These are phyloP conservation scores for Dryadula phaetusa DNA, from an alignment of 2,888 invertebrate species.

Conservation along the genomic window DNA sequence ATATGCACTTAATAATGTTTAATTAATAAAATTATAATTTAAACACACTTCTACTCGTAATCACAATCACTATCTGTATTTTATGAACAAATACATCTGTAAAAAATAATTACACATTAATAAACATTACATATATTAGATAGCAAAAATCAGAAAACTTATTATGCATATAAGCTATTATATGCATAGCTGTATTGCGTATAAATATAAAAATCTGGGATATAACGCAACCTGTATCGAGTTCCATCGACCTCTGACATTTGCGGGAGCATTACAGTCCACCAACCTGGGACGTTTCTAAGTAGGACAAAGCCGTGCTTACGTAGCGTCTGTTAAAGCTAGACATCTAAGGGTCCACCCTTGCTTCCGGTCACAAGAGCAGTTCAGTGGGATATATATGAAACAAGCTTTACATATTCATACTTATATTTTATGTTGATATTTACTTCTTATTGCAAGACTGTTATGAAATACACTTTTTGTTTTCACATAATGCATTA, in stretches of 20 bases:
- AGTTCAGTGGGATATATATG: slow-evolving; percentile 13
- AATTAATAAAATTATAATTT: neutral
- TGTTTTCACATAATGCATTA: neutral
- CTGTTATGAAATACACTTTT: too few species aligned
- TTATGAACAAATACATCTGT: too few species aligned
- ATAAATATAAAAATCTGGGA: neutral
- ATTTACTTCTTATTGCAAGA: too few species aligned
- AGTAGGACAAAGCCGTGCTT: slow-evolving; percentile 53
- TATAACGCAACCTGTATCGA: slow-evolving; percentile 54
- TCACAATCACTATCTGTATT: too few species aligned
- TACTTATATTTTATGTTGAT: too few species aligned
- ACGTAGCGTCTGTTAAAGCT: slow-evolving; percentile 32
- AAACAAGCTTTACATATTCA: neutral
- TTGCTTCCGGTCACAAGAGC: slow-evolving; percentile 19
- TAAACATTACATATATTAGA: too few species aligned
- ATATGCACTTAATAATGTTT: too few species aligned
- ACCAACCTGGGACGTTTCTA: slow-evolving; percentile 63
- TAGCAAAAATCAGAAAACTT: too few species aligned
- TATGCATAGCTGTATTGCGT: neutral
- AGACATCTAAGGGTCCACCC: slow-evolving; percentile 16
- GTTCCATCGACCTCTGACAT: slow-evolving; percentile 67
- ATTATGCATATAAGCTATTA: neutral
- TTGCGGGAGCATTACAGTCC: slow-evolving; percentile 58
- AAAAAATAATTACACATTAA: too few species aligned
- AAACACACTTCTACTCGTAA: neutral